Evolutionary conservation across 1,140 invertebrate genomes (phyloP).

Genomic region (Euwallacea fornicatus): DNA sequence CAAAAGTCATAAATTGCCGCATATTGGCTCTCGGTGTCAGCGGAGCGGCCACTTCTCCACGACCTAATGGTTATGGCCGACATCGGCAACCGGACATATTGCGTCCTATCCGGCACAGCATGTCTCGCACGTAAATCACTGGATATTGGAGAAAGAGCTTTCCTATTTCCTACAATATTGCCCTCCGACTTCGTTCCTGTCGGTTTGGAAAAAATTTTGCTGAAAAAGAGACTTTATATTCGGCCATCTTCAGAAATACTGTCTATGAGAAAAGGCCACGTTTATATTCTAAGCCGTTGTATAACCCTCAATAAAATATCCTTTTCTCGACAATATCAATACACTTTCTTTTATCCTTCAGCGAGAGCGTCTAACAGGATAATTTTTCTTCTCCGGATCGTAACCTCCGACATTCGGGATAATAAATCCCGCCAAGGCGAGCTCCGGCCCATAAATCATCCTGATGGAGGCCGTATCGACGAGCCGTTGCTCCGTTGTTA

Average conservation of each 20-base stretch:
- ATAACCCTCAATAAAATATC: conserved; percentile 22
- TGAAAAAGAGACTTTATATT: neutral
- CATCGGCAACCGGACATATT: conserved; percentile 30
- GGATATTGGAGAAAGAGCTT: conserved; percentile 19
- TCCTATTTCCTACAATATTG: conserved; percentile 8
- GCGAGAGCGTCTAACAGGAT: conserved; percentile 27
- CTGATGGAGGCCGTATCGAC: conserved; percentile 25
- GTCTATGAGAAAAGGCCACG: neutral
- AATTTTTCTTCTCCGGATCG: conserved; percentile 33
- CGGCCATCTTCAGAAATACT: neutral
- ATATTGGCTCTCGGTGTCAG: conserved; percentile 32
- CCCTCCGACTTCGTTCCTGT: neutral
- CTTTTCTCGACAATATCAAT: conserved; percentile 28
- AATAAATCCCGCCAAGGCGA: conserved; percentile 33
- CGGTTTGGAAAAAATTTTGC: neutral
- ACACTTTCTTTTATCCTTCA: conserved; percentile 30
- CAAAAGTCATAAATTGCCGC: conserved; percentile 24
- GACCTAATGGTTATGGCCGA: conserved; percentile 35
- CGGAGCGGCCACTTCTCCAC: conserved; percentile 30
- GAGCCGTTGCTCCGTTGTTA: conserved; percentile 20
- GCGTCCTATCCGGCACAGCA: conserved; percentile 21
- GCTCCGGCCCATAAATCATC: conserved; percentile 25
- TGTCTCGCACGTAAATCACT: conserved; percentile 31
- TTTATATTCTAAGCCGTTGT: neutral
- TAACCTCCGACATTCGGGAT: conserved; percentile 34